Evolutionary conservation across 2,797 vertebrate species (phyloP), one percentile per base, ranked within the genome.

Genomic region (Cossypha dichroa): DNA sequence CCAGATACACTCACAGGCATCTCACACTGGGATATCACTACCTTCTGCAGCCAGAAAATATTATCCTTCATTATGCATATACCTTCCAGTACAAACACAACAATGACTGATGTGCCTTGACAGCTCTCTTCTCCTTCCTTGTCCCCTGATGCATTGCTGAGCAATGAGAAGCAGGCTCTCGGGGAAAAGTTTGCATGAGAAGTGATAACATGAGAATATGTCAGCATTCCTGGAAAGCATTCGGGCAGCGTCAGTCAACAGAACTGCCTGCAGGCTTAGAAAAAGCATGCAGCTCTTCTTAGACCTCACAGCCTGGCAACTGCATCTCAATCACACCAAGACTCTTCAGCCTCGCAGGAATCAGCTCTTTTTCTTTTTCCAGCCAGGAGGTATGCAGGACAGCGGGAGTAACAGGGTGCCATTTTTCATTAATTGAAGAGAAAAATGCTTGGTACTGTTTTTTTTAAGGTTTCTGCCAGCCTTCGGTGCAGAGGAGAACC

Each of bases 171-270:
- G 89, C 69, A 73, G 82, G 48, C 72, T 96, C 69, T 78, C 0
- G 0, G 85, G 94, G 82, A 84, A 89, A 89, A 91, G 87, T 80
- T 94, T 94, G 68, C 85, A 81, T 91, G 89, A 78, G 85, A 95
- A 94, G 43, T 88, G 95, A 91, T 96, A 97, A 96, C 91, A 66
- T 84, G 91, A 96, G 92, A 92, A 91, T 94, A 92, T 96, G 85
- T 93, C 82, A 92, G 79, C 82, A 81, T 94, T 96, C 93, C 91
- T 96, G 75, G 92, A 96, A 96, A 95, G 92, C 43, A 16, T 72
- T 93, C 0, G 4, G 81, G 72, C 75, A 88, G 49, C 2, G 2
- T 93, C 96, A 95, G 91, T 96, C 94, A 91, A 55, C 82, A 93
- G 72, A 95, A 91, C 55, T 81, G 93, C 94, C 96, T 94, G 78